Conservation (phyloP, 1,140 invertebrate species). For the Drosophila bipectinata region DNA sequence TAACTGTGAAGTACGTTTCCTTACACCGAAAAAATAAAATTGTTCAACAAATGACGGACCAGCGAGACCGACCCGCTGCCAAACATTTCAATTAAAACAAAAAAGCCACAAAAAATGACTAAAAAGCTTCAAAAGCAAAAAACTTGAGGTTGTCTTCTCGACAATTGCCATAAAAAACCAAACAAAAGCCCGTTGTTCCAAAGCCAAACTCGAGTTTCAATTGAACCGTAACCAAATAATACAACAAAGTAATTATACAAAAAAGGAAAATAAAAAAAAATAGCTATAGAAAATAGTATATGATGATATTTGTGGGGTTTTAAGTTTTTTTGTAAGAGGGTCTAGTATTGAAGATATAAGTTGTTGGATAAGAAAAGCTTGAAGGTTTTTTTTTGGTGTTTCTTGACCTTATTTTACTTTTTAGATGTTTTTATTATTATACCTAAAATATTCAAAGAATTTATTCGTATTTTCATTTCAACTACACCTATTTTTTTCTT, state of each 20-base stretch:
- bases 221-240: conserved; percentile 41
- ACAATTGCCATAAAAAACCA: conserved; percentile 34
- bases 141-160: conserved; percentile 19
- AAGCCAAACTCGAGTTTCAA: conserved; percentile 60
- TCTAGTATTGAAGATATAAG: no score
- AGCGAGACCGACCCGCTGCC: conserved; percentile 33
- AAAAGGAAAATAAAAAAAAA: neutral
- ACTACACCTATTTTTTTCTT: no score
- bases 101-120: conserved; percentile 15
- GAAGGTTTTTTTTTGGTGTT: no score
- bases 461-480: no score
- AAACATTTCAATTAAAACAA: conserved; percentile 77
- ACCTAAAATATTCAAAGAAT: no score
- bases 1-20: conserved; percentile 78
- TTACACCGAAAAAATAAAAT: neutral
- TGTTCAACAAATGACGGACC: neutral
- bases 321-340: neutral
- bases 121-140: conserved; percentile 8
- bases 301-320: no score
- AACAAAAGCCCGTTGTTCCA: conserved; percentile 38
- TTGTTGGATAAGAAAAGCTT: no score
- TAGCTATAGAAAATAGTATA: neutral
- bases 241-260: neutral
- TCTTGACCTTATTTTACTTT: no score
- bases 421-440: no score